These are phyloP conservation scores for Tachina fera DNA, from an alignment of 2,888 invertebrate species.

Conservation along the genomic window DNA sequence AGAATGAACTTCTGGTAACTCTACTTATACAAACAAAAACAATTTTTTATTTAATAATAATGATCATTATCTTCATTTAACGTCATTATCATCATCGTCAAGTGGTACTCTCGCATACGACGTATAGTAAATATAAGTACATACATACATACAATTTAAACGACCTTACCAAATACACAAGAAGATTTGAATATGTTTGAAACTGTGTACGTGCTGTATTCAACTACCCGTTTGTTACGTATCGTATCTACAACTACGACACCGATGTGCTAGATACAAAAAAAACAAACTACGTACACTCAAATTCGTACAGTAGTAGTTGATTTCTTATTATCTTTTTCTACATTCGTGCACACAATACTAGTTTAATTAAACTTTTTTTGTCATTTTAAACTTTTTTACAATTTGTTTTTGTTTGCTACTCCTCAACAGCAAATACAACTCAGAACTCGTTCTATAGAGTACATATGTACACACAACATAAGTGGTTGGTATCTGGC, in stretches of 20 bases:
- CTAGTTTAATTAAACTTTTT: slow-evolving; percentile 27
- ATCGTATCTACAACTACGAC: slow-evolving; percentile 57
- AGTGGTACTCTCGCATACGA: slow-evolving; percentile 23
- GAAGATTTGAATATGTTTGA: slow-evolving; percentile 37
- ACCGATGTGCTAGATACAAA: slow-evolving; percentile 39
- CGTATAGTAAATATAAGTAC: slow-evolving; percentile 1
- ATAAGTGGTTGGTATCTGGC: slow-evolving; percentile 31
- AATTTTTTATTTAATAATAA: slow-evolving; percentile 19
- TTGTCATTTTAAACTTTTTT: slow-evolving; percentile 31
- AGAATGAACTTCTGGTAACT: slow-evolving; percentile 19
- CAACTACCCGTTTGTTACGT: slow-evolving; percentile 65
- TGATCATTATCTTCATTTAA: slow-evolving; percentile 38
- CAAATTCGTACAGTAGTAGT: slow-evolving; percentile 24
- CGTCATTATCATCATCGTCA: slow-evolving; percentile 38
- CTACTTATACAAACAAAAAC: background rate
- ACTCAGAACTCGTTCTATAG: slow-evolving; percentile 59
- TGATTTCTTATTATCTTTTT: slow-evolving; percentile 31
- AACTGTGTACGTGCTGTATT: slow-evolving; percentile 17
- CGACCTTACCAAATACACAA: slow-evolving; percentile 69
- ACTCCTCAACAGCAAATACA: slow-evolving; percentile 13
- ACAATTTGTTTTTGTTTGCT: slow-evolving; percentile 23
- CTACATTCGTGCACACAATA: background rate
- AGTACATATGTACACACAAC: slow-evolving; percentile 21
- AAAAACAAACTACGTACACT: background rate
- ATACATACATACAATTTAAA: slow-evolving; percentile 39